These are phyloP conservation scores for Gambusia yucatana DNA, from an alignment of 2,797 vertebrate genomes.

Conservation along the genomic window DNA sequence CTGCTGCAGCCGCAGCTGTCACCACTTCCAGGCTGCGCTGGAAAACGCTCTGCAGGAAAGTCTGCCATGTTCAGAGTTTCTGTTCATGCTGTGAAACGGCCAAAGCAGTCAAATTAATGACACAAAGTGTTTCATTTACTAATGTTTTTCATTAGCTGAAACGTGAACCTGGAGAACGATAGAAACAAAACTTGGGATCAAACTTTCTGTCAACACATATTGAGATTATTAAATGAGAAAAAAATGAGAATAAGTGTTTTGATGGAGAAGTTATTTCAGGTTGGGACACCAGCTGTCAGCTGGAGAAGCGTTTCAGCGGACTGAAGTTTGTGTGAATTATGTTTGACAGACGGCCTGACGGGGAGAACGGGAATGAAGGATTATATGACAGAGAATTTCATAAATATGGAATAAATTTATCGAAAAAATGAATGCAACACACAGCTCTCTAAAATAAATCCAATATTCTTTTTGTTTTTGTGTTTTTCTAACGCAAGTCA, in stretches of 20 bases:
- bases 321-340: constrained; percentile 31
- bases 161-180: constrained; percentile 34
- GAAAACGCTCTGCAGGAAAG: constrained; percentile 51
- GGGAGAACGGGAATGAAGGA: neutral
- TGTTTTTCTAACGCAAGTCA: neutral
- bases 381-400: neutral
- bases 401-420: constrained; percentile 3
- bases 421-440: neutral
- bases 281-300: constrained; percentile 20
- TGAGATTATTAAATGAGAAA: constrained; percentile 31
- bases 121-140: constrained; percentile 64
- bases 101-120: constrained; percentile 41
- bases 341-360: constrained; percentile 36
- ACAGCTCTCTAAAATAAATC: neutral
- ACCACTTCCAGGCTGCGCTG: constrained; percentile 63
- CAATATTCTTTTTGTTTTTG: neutral
- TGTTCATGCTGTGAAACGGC: constrained; percentile 59
- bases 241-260: constrained; percentile 28
- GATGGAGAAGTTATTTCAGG: constrained; percentile 35
- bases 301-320: neutral
- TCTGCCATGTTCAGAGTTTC: constrained; percentile 49
- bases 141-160: constrained; percentile 40
- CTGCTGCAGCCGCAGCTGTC: constrained; percentile 65
- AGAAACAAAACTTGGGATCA: constrained; percentile 33
- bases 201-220: constrained; percentile 8